Percentiles rank a stretch among this genome's conserved stretches.
Conservation (phyloP, 2,888 invertebrate species). For the Apotomis betuletana region DNA sequence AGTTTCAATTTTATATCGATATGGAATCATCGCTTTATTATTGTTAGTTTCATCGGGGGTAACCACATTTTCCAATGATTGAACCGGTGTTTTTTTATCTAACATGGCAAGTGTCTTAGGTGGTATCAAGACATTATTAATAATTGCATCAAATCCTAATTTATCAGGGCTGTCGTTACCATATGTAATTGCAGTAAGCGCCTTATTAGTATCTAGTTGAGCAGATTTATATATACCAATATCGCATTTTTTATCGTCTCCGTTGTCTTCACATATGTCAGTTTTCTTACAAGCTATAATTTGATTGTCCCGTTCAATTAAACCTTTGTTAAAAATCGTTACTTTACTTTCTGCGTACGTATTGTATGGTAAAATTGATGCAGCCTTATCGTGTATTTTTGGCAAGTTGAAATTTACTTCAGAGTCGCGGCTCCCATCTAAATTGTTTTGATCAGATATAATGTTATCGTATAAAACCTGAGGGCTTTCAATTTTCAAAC, state of each 20-base stretch:
- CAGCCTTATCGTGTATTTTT: not conserved
- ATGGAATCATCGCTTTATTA: constrained; percentile 4
- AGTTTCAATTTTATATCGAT: not conserved
- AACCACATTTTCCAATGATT: not conserved
- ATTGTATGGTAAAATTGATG: not conserved
- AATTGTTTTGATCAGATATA: not conserved
- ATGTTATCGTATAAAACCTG: not conserved
- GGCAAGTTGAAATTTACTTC: not conserved
- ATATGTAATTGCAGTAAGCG: not conserved
- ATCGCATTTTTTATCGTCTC: not conserved
- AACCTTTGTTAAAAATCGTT: not conserved
- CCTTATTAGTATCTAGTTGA: not conserved
- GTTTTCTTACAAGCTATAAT: not conserved
- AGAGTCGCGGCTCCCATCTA: not conserved
- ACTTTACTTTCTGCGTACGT: not conserved
- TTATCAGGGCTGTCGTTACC: not conserved
- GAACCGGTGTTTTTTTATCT: not conserved
- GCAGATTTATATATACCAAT: not conserved
- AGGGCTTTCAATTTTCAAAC: not conserved
- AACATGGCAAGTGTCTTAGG: not conserved
- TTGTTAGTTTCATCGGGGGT: not conserved
- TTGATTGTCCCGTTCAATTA: not conserved
- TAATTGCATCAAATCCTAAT: not conserved
- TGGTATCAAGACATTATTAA: not conserved
- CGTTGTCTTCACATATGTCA: not conserved